Conservation (phyloP, 2,113 vertebrate genomes). For the Brachyhypopomus gauderio region DNA sequence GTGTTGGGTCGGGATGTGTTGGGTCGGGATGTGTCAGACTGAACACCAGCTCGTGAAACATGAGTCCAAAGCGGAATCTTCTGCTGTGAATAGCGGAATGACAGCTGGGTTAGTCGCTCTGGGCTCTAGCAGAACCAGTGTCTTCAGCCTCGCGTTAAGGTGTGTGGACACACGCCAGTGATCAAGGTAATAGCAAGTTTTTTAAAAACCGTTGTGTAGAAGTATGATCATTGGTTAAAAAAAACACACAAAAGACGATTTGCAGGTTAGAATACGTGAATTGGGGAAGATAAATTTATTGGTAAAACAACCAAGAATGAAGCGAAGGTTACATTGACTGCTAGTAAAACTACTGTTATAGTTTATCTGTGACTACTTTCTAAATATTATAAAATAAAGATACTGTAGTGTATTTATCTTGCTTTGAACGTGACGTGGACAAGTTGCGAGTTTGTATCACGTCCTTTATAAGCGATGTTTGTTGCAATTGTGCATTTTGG, state of each 20-base stretch:
- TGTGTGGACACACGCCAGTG: slow-evolving; percentile 9
- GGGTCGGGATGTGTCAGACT: neutral
- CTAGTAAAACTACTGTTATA: neutral
- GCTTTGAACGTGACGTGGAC: no score
- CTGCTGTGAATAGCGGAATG: neutral
- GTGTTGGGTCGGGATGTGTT: neutral
- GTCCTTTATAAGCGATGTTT: no score
- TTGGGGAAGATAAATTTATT: neutral
- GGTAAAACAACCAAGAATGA: neutral
- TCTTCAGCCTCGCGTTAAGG: neutral
- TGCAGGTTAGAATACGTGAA: no score
- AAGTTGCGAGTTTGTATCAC: no score
- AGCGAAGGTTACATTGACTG: neutral
- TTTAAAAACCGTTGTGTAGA: no score
- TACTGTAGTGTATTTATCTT: no score
- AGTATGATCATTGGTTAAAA: no score
- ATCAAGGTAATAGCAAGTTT: neutral
- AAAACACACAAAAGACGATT: no score
- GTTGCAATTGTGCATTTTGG: no score
- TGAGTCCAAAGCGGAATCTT: neutral
- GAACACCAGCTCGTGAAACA: neutral
- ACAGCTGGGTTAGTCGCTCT: neutral
- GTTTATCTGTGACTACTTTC: slow-evolving; percentile 2
- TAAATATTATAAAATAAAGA: no score
- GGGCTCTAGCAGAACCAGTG: neutral